Base-by-base conservation (phyloP, 2,888 invertebrate species). In the Mamestra brassicae region DNA sequence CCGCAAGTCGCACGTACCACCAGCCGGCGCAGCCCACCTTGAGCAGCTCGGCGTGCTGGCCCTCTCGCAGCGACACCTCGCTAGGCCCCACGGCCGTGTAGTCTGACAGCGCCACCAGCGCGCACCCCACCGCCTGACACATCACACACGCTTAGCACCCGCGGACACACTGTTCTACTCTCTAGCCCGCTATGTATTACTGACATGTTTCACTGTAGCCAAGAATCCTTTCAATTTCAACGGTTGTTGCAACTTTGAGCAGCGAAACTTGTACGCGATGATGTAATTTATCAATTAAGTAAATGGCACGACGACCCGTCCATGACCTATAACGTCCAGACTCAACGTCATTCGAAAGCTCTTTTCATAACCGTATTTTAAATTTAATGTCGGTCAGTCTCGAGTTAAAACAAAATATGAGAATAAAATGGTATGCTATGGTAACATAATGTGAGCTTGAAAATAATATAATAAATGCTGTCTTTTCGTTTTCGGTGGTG, bases 21-120 rank as follows among this genome's bases (percentile, higher is more conserved):
- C 99, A 99, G 87, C 99, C 99, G 87, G 99, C 99, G 96, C 98
- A 98, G 92, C 99, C 99, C 87, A 99, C 98, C 95, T 99, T 99
- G 87, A 99, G 97, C 87, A 99, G 97, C 93, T 99, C 98, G 87
- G 99, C 98, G 88, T 97, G 97, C 95, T 99, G 99, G 38, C 99
- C 99, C 96, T 99, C 99, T 78, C 97, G 97, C 97, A 99, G 97
- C 83, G 98, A 98, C 85, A 99, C 98, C 96, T 99, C 99, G 85
- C 98, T 98, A 87, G 98, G 98, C 87, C 99, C 99, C 95, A 98
- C 98, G 80, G 99, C 98, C 93, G 98, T 98, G 97, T 99, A 99
- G 97, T 99, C 99, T 81, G 99, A 99, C 91, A 99, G 97, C 87
- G 98, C 99, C 91, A 98, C 97, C 96, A 98, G 98, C 94, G 98